Conservation (phyloP, 2,888 invertebrate species). For the Polyommatus iphigenia region DNA sequence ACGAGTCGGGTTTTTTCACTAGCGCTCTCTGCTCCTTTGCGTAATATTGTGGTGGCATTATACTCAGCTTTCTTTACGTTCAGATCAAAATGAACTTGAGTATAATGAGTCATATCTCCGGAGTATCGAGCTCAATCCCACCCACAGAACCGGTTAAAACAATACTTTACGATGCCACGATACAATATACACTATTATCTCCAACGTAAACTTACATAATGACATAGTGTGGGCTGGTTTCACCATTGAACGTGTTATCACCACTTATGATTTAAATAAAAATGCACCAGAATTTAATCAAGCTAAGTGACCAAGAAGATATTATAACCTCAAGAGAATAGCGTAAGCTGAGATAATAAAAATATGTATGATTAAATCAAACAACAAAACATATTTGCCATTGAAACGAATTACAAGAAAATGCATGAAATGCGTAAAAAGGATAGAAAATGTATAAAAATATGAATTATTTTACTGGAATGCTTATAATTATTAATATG, state of each 20-base stretch:
- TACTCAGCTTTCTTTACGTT: not conserved
- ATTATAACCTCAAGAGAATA: not conserved
- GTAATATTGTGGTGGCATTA: not conserved
- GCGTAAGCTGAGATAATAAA: not conserved
- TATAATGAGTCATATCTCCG: slow-evolving; percentile 63
- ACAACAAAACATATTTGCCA: not conserved
- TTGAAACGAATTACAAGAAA: no score
- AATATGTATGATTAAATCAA: not conserved
- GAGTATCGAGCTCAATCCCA: slow-evolving; percentile 45
- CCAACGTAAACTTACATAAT: slow-evolving; percentile 17
- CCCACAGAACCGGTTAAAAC: slow-evolving; percentile 48
- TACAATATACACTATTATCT: slow-evolving; percentile 35
- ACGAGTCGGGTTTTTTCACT: no score
- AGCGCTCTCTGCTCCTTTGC: no score
- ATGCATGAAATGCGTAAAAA: no score
- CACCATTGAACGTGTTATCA: not conserved
- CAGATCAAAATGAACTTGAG: not conserved
- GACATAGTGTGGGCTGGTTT: slow-evolving; percentile 10
- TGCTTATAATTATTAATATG: no score
- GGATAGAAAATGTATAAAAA: no score
- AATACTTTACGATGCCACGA: slow-evolving; percentile 37
- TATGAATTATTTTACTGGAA: no score
- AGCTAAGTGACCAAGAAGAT: not conserved
- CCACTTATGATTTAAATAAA: not conserved
- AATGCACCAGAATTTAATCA: not conserved